These are phyloP conservation scores for Macrosoma leucophasiata DNA, from an alignment of 2,888 invertebrate genomes.

Conservation along the genomic window DNA sequence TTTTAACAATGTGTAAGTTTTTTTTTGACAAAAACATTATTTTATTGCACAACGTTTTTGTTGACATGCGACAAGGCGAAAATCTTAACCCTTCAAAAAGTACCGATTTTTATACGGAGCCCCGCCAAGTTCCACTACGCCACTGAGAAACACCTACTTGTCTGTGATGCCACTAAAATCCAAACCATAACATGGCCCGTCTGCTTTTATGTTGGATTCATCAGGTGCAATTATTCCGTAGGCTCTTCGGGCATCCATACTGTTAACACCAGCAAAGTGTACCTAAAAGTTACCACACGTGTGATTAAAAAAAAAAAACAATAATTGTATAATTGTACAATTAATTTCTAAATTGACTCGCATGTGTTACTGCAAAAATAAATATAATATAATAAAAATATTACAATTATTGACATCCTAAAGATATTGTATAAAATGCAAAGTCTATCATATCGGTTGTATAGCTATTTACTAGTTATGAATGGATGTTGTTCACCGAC, in stretches of 20 bases:
- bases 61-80: not conserved
- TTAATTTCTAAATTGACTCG: slow-evolving; percentile 20
- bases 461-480: too few relatives aligned
- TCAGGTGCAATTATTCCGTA: slow-evolving; percentile 27
- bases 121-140: not conserved
- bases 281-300: slow-evolving; percentile 19
- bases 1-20: too few relatives aligned
- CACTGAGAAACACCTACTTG: slow-evolving; percentile 29
- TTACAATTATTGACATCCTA: slow-evolving; percentile 11
- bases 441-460: not conserved
- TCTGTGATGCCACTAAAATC: slow-evolving; percentile 51
- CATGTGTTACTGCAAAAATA: not conserved
- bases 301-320: not conserved
- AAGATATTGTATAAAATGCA: not conserved
- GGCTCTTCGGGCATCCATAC: slow-evolving; percentile 35
- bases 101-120: not conserved
- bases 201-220: not conserved
- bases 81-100: not conserved
- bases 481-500: too few relatives aligned
- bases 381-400: not conserved
- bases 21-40: not conserved
- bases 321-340: slow-evolving; percentile 10
- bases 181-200: slow-evolving; percentile 37
- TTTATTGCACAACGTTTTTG: too few relatives aligned
- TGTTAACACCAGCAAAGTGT: slow-evolving; percentile 28